Base-by-base conservation (phyloP, 2,113 vertebrate genomes). In the Gallinago paraguaiae region DNA sequence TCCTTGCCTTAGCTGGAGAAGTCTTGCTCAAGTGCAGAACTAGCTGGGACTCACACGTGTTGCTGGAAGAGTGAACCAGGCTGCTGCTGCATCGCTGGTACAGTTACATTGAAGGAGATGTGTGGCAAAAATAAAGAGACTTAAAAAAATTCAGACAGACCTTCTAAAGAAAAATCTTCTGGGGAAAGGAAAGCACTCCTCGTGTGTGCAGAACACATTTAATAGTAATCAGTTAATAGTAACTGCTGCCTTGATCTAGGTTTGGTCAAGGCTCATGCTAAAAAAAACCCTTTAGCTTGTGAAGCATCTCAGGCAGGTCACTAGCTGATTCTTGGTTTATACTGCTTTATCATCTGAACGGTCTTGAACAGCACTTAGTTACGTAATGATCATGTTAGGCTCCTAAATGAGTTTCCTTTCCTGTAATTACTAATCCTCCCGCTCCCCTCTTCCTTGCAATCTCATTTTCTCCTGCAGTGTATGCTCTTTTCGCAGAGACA, bases 351-450 rank as follows among this genome's bases (percentile, higher is more conserved):
- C 16, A 41, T 83, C 79, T 92, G 57, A 72, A 56, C 0, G 0
- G 12, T 72, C 75, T 67, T 75, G 43, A 60, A 86, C 64, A 93
- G 91, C 78, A 67, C 17, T 24, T 70, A 72, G 77, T 86, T 92
- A 90, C 4, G 1, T 90, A 93, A 95, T 51, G 65, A 79, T 53
- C 35, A 31, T 43, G n/a, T 92, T 92, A 53, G 78, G 30, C 24
- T 91, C 90, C 63, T 82, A 78, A 93, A 88, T 90, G 89, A 90
- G 86, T 89, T 94, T 92, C 25, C 57, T 84, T 96, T 96, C 92
- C 96, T 76, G 83, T 94, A 89, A 92, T 96, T 95, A 93, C 63
- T 95, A 69, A 76, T 74, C 51, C 35, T 91, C 12, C 50, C 81
- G 45, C 64, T 93, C 96, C 57, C 82, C 83, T 68, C 46, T 86